phyloP scores from a whole-genome alignment of 2,113 vertebrate species.

The Morone chrysops region DNA sequence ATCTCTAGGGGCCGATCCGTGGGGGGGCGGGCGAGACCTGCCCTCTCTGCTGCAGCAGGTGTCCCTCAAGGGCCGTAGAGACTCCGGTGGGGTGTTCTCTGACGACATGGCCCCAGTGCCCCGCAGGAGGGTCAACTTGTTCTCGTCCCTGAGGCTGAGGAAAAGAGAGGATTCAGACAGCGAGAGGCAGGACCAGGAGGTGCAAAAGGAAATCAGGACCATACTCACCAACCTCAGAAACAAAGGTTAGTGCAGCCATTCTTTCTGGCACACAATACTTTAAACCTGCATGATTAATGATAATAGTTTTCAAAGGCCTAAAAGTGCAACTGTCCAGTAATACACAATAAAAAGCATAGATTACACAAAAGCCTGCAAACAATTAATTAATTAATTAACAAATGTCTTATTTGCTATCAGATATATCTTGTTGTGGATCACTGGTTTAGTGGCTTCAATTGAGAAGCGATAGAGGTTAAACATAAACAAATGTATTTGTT shows the following conservation, averaged over 20 bases:
- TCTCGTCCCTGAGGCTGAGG: conserved; percentile 83
- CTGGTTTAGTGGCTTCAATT: background rate
- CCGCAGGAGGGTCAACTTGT: conserved; percentile 75
- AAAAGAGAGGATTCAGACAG: conserved; percentile 52
- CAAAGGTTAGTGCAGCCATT: conserved; percentile 70
- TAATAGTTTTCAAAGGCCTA: too few relatives aligned
- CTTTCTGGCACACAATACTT: background rate
- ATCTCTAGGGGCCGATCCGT: conserved; percentile 33
- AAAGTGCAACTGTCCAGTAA: too few relatives aligned
- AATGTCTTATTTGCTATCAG: background rate
- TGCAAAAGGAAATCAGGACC: conserved; percentile 74
- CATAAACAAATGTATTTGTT: background rate
- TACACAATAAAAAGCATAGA: too few relatives aligned
- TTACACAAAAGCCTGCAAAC: background rate
- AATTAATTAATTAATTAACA: too few relatives aligned
- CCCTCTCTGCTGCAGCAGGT: conserved; percentile 79
- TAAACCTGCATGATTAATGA: background rate
- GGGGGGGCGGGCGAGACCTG: conserved; percentile 71
- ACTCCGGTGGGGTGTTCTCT: conserved; percentile 51
- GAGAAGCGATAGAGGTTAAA: background rate
- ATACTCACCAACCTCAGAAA: conserved; percentile 81
- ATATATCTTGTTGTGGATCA: too few relatives aligned
- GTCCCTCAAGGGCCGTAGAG: conserved; percentile 59
- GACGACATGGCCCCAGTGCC: conserved; percentile 63
- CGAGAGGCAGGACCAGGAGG: conserved; percentile 46